These are phyloP conservation scores for Atta colombica DNA, from an alignment of 1,140 invertebrate species.

Conservation along the genomic window DNA sequence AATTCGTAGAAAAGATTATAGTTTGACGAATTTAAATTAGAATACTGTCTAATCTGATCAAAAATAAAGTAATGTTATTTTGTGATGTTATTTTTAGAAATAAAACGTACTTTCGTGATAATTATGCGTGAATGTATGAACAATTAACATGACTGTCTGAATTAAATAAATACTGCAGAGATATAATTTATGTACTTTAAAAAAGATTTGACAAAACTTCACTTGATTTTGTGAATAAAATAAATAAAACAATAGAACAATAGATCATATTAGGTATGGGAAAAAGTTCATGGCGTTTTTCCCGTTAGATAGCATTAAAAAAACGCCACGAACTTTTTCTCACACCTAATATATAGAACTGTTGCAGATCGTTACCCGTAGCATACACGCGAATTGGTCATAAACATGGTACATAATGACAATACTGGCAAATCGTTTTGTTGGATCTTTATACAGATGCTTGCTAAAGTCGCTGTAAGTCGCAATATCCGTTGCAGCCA, in stretches of 20 bases:
- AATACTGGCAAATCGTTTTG: conserved; percentile 19
- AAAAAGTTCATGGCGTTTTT: too few species aligned
- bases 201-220: background rate
- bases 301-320: too few species aligned
- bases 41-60: conserved; percentile 15
- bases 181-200: background rate
- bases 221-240: background rate
- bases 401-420: conserved; percentile 37
- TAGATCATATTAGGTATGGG: too few species aligned
- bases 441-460: background rate
- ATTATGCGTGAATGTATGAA: background rate
- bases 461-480: too few species aligned
- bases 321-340: too few species aligned
- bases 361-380: background rate
- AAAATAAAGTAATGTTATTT: background rate
- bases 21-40: background rate
- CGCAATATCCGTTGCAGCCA: conserved; percentile 15
- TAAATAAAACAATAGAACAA: background rate
- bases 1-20: background rate
- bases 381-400: background rate
- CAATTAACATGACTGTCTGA: background rate
- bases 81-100: background rate
- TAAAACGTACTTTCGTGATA: background rate
- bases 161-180: background rate
- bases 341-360: background rate